These are phyloP conservation scores for Propithecus deckenii DNA, from an alignment of 2,797 vertebrate genomes.

Conservation along the genomic window DNA sequence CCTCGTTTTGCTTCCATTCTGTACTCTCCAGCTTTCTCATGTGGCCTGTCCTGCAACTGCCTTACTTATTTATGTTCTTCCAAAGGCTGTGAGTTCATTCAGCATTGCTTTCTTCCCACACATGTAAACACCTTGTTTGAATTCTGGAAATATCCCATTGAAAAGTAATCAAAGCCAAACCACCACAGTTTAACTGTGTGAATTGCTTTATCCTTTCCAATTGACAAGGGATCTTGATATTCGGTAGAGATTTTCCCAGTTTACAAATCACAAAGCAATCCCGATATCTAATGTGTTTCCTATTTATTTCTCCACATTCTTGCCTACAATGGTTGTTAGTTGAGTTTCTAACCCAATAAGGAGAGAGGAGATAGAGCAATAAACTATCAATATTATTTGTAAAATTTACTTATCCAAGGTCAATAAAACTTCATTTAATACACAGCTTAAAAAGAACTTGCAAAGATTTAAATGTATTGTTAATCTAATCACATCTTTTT, in stretches of 20 bases:
- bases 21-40: no score
- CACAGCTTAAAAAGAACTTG: not conserved
- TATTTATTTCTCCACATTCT: not conserved
- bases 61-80: not conserved
- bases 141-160: no score
- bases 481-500: not conserved
- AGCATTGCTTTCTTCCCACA: not conserved
- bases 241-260: not conserved
- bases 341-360: not conserved
- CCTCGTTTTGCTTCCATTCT: accelerated
- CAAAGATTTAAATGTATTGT: not conserved
- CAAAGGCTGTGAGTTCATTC: not conserved
- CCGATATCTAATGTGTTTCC: accelerated
- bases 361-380: not conserved
- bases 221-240: not conserved
- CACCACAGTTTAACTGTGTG: not conserved
- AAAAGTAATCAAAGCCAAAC: not conserved
- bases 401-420: not conserved
- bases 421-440: not conserved
- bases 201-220: not conserved
- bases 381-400: not conserved
- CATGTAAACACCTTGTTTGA: accelerated
- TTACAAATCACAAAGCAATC: not conserved
- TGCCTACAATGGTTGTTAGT: no score
- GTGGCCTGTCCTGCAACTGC: no score